A percentile compares a stretch with the other conserved stretches of the same genome.
Evolutionary conservation across 2,888 invertebrate genomes (phyloP).

Genomic region (Germaria angustata): DNA sequence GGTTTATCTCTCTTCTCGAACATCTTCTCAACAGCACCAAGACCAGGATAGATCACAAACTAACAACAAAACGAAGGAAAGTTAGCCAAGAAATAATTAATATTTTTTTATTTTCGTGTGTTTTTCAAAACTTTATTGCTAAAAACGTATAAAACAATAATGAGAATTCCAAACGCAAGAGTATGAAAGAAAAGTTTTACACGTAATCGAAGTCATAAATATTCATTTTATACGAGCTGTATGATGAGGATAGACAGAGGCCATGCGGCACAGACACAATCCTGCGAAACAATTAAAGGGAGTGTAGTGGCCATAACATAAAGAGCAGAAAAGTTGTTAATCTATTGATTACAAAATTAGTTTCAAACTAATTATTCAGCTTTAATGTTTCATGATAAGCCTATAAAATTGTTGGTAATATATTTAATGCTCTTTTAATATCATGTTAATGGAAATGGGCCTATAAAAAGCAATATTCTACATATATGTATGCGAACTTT

Average conservation of each 20-base stretch:
- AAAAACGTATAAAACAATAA: background rate
- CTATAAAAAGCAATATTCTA: slow-evolving; percentile 26
- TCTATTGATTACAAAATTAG: slow-evolving; percentile 54
- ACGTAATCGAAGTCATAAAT: slow-evolving; percentile 17
- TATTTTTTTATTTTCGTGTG: slow-evolving; percentile 17
- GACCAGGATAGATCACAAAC: slow-evolving; percentile 10
- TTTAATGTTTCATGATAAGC: slow-evolving; percentile 43
- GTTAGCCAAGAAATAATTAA: slow-evolving; percentile 1
- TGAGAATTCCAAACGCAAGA: slow-evolving; percentile 39
- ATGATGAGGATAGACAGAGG: background rate
- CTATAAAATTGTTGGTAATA: background rate
- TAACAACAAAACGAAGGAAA: slow-evolving; percentile 20
- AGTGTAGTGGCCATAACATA: background rate
- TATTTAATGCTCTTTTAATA: background rate
- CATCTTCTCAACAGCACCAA: background rate
- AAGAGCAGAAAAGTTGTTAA: slow-evolving; percentile 34
- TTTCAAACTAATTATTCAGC: slow-evolving; percentile 57
- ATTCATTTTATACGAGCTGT: slow-evolving; percentile 10
- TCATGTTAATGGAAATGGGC: slow-evolving; percentile 21
- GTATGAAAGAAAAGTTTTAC: slow-evolving; percentile 18
- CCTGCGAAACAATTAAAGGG: slow-evolving; percentile 15
- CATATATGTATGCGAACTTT: slow-evolving; percentile 37
- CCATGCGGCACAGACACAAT: background rate
- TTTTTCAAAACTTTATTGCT: slow-evolving; percentile 25
- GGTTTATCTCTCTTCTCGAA: background rate